Percentiles rank a stretch among this genome's conserved stretches.
These are phyloP conservation scores for Pygmarrhopalites habei DNA, from an alignment of 1,140 invertebrate genomes.

Conservation along the genomic window DNA sequence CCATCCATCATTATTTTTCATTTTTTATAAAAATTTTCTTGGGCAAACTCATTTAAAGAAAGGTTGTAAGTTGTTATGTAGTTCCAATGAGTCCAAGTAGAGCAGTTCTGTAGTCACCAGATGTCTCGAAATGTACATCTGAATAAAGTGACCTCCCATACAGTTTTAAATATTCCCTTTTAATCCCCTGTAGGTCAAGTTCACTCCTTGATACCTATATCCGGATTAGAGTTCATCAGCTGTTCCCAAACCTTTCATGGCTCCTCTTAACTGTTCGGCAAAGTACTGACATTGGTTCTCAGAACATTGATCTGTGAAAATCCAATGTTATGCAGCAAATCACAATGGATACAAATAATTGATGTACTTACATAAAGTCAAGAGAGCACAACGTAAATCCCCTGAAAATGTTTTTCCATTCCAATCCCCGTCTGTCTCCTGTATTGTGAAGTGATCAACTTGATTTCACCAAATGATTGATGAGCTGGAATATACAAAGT, in stretches of 20 bases:
- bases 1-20: too few species aligned
- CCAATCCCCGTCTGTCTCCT: constrained; percentile 57
- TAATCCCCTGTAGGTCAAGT: constrained; percentile 62
- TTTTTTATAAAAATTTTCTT: too few species aligned
- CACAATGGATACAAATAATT: too few species aligned
- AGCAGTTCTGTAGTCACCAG: constrained; percentile 29
- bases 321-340: too few species aligned
- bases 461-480: constrained; percentile 59
- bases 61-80: too few species aligned
- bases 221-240: constrained; percentile 46
- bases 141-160: constrained; percentile 63
- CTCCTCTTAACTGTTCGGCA: constrained; percentile 42
- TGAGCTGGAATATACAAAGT: constrained; percentile 63
- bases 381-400: constrained; percentile 54
- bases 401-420: constrained; percentile 58
- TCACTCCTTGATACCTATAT: constrained; percentile 45
- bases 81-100: constrained; percentile 15
- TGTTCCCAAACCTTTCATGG: constrained; percentile 46
- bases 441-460: constrained; percentile 61
- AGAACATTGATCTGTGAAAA: constrained; percentile 6
- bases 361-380: too few species aligned
- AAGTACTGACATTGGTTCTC: constrained; percentile 25
- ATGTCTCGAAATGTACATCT: constrained; percentile 50
- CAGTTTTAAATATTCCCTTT: constrained; percentile 58
- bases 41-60: too few species aligned